Evolutionary conservation across 2,113 vertebrate species (phyloP).

Genomic region (Cavia porcellus): DNA sequence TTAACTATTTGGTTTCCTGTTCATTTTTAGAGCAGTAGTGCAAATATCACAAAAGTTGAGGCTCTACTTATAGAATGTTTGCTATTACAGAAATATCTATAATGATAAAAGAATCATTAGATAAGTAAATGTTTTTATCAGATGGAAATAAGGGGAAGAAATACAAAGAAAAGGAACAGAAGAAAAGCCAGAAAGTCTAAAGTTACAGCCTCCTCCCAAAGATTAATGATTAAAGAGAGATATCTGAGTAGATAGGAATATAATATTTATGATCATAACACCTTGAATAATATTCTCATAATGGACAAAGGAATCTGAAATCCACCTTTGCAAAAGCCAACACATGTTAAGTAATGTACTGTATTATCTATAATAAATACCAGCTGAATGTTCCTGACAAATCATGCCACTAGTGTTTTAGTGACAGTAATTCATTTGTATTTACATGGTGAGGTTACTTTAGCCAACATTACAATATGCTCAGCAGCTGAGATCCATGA

Average conservation of each 20-base stretch:
- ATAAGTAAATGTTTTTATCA: constrained; percentile 35
- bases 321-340: not conserved
- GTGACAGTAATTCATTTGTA: not conserved
- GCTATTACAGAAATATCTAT: not conserved
- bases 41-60: constrained; percentile 9
- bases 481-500: not conserved
- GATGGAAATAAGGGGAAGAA: not conserved
- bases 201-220: not conserved
- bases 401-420: not conserved
- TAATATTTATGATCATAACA: not conserved
- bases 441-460: too few relatives aligned
- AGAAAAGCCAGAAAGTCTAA: not conserved
- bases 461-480: not conserved
- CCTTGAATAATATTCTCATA: not conserved
- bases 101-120: not conserved
- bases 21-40: not conserved
- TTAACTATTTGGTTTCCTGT: not conserved
- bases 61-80: not conserved
- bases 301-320: not conserved
- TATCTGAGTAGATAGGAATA: not conserved
- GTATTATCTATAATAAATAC: not conserved
- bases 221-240: not conserved
- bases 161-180: not conserved
- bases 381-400: not conserved
- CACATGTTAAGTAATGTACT: not conserved